These are phyloP conservation scores for Lepidochitona cinerea DNA, from an alignment of 2,888 invertebrate genomes.

Conservation along the genomic window DNA sequence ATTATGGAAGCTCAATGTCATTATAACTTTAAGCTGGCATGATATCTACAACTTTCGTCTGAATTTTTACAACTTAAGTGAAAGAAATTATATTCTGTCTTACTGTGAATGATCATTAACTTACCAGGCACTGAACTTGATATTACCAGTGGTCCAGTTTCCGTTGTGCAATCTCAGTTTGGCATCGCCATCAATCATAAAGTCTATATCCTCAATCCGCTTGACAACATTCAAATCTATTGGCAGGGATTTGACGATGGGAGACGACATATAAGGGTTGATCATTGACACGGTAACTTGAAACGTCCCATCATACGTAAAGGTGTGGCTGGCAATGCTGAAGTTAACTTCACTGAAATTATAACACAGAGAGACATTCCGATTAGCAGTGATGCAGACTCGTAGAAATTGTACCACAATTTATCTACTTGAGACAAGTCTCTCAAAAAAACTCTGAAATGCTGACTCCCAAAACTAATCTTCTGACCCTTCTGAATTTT, in stretches of 20 bases:
- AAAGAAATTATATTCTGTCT: background rate
- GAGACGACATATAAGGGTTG: conserved; percentile 46
- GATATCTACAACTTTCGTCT: too few relatives aligned
- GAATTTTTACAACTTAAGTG: too few relatives aligned
- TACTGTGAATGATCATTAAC: too few relatives aligned
- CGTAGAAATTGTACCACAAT: too few relatives aligned
- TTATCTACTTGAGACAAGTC: too few relatives aligned
- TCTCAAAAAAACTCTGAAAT: too few relatives aligned
- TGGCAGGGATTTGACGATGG: conserved; percentile 40
- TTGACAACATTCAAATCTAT: conserved; percentile 50
- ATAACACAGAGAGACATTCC: too few relatives aligned
- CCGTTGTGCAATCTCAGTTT: background rate
- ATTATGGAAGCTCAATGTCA: too few relatives aligned
- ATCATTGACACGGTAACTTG: conserved; percentile 45
- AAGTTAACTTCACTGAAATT: conserved; percentile 39
- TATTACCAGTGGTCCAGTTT: conserved; percentile 21
- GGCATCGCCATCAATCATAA: conserved; percentile 18
- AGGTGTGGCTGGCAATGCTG: conserved; percentile 44
- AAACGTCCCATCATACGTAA: conserved; percentile 41
- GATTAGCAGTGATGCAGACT: too few relatives aligned
- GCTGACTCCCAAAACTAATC: too few relatives aligned
- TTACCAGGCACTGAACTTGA: conserved; percentile 43
- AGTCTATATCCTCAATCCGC: conserved; percentile 36
- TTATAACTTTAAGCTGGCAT: too few relatives aligned
- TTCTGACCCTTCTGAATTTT: too few relatives aligned